These are phyloP conservation scores for Reinhardtius hippoglossoides DNA, from an alignment of 2,113 vertebrate genomes.

Conservation along the genomic window DNA sequence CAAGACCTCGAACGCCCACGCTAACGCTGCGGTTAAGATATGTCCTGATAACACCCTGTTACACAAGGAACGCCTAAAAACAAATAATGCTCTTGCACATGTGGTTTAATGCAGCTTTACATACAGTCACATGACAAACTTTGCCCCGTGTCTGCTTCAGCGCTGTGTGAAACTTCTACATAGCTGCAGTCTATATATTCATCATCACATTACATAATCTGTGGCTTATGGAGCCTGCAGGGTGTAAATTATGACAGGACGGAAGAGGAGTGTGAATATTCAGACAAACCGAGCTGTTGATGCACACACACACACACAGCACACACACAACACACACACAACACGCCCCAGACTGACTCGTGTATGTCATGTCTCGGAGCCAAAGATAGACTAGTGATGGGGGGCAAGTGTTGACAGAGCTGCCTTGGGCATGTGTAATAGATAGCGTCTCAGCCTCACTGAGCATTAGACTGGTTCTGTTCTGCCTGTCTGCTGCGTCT, in stretches of 20 bases:
- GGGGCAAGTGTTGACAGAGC: slow-evolving; percentile 39
- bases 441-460: slow-evolving; percentile 58
- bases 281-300: slow-evolving; percentile 28
- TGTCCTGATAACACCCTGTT: slow-evolving; percentile 51
- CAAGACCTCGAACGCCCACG: slow-evolving; percentile 53
- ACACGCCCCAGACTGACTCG: not conserved
- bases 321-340: not conserved
- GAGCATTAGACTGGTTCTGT: slow-evolving; percentile 61
- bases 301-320: not conserved
- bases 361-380: slow-evolving; percentile 35
- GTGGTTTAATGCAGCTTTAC: not conserved
- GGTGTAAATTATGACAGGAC: slow-evolving; percentile 26
- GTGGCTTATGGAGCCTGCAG: slow-evolving; percentile 5
- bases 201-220: slow-evolving; percentile 35
- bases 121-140: not conserved
- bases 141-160: not conserved
- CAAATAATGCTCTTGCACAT: slow-evolving; percentile 13
- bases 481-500: slow-evolving; percentile 42
- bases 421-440: slow-evolving; percentile 66
- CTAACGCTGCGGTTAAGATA: slow-evolving; percentile 35
- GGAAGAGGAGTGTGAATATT: slow-evolving; percentile 21
- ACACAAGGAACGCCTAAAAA: slow-evolving; percentile 33
- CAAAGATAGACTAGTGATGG: slow-evolving; percentile 31
- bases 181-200: not conserved
- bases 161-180: not conserved